phyloP scores from a whole-genome alignment of 2,888 invertebrate species.

The Sericinus montela region DNA sequence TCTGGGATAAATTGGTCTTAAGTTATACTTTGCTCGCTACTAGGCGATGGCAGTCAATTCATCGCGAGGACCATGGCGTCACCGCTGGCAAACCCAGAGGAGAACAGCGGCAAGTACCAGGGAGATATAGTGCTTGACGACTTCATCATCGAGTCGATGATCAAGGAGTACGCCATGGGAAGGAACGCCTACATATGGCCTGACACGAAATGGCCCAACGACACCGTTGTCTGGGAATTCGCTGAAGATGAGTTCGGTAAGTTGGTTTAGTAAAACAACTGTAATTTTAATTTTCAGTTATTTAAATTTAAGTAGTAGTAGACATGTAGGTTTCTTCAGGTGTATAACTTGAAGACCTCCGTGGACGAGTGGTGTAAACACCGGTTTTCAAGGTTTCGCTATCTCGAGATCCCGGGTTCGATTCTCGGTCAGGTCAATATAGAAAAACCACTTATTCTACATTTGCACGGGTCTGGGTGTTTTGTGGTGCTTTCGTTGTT shows the following conservation, averaged over 20 bases:
- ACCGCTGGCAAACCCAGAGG: slow-evolving; percentile 48
- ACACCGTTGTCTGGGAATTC: slow-evolving; percentile 60
- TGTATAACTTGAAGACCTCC: no score
- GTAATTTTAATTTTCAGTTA: neutral
- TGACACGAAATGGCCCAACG: slow-evolving; percentile 56
- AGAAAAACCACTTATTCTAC: no score
- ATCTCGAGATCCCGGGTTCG: no score
- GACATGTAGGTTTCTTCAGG: no score
- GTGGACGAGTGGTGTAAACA: no score
- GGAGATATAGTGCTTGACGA: slow-evolving; percentile 67
- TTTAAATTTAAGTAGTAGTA: neutral
- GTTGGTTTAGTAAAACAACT: neutral
- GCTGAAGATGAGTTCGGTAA: slow-evolving; percentile 56
- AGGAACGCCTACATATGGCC: slow-evolving; percentile 58
- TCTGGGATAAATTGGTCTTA: no score
- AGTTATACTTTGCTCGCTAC: no score
- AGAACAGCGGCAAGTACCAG: slow-evolving; percentile 59
- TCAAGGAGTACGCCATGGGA: slow-evolving; percentile 49
- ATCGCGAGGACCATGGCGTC: slow-evolving; percentile 29
- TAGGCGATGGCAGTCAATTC: slow-evolving; percentile 40
- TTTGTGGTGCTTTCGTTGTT: no score
- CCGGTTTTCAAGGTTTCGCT: no score
- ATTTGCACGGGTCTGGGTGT: no score
- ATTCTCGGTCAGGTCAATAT: no score
- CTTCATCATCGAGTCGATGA: slow-evolving; percentile 49